These are phyloP conservation scores for Nasonia longicornis DNA, from an alignment of 1,140 invertebrate species.

Conservation along the genomic window DNA sequence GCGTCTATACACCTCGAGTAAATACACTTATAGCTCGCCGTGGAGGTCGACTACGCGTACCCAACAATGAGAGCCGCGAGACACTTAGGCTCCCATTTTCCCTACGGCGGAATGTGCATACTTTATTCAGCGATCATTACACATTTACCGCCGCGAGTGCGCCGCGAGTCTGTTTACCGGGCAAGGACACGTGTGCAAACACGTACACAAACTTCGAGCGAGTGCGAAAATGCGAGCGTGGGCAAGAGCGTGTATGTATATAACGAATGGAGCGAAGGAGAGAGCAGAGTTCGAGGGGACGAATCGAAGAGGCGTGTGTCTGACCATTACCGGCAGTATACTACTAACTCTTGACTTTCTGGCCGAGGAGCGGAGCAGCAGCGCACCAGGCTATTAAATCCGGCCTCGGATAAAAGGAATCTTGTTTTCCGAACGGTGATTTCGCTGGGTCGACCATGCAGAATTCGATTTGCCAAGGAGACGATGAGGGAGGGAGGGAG, in stretches of 20 bases:
- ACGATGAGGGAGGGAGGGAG: background rate
- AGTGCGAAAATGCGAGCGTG: background rate
- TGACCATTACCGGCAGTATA: background rate
- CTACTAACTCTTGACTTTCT: constrained; percentile 13
- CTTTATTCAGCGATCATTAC: background rate
- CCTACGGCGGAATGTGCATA: background rate
- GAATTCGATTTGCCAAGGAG: constrained; percentile 18
- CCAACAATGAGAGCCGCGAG: background rate
- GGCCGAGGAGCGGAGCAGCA: too few relatives aligned
- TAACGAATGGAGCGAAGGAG: background rate
- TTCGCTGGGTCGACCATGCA: constrained; percentile 13
- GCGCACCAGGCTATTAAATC: background rate
- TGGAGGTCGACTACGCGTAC: background rate
- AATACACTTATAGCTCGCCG: background rate
- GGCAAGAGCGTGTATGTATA: too few relatives aligned
- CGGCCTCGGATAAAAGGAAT: background rate
- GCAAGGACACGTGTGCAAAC: background rate
- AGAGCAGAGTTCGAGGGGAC: background rate
- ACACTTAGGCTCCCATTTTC: background rate
- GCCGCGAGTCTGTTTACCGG: background rate
- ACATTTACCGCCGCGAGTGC: background rate
- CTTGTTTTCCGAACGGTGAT: constrained; percentile 30
- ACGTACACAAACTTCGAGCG: too few relatives aligned
- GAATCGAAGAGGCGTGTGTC: constrained; percentile 4
- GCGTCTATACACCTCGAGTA: background rate